Percentiles rank a stretch among this genome's conserved stretches.
These are phyloP conservation scores for Sciurus vulgaris DNA, from an alignment of 2,797 vertebrate species.

Conservation along the genomic window DNA sequence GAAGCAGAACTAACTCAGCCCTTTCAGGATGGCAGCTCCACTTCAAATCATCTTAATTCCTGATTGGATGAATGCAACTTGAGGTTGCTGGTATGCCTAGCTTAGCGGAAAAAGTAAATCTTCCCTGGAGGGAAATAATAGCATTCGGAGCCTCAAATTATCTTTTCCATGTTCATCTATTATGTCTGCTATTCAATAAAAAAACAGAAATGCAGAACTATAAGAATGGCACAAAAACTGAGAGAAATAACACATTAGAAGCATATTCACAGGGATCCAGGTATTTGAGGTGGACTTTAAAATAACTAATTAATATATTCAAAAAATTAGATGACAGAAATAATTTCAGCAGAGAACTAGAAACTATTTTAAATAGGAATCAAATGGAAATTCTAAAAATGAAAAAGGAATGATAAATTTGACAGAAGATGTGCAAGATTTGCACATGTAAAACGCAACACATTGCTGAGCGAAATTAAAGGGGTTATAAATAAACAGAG, in stretches of 20 bases:
- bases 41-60: not conserved
- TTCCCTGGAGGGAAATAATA: constrained; percentile 14
- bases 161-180: not conserved
- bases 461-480: constrained; percentile 51
- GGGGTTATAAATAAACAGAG: constrained; percentile 36
- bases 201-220: not conserved
- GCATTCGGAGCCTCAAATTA: not conserved
- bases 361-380: constrained; percentile 49
- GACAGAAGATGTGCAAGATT: constrained; percentile 54
- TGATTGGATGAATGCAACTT: not conserved
- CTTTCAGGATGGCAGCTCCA: not conserved
- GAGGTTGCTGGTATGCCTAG: not conserved
- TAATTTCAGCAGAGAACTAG: constrained; percentile 48
- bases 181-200: not conserved
- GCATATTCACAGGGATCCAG: not conserved
- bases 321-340: constrained; percentile 48
- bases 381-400: constrained; percentile 66
- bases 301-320: constrained; percentile 34
- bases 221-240: not conserved
- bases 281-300: constrained; percentile 33
- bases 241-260: not conserved
- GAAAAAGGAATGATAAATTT: constrained; percentile 46
- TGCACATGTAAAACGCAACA: constrained; percentile 30
- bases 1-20: not conserved
- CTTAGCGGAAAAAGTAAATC: not conserved